Conservation (phyloP, 1,140 invertebrate species). For the Atopsyche davidsoni region DNA sequence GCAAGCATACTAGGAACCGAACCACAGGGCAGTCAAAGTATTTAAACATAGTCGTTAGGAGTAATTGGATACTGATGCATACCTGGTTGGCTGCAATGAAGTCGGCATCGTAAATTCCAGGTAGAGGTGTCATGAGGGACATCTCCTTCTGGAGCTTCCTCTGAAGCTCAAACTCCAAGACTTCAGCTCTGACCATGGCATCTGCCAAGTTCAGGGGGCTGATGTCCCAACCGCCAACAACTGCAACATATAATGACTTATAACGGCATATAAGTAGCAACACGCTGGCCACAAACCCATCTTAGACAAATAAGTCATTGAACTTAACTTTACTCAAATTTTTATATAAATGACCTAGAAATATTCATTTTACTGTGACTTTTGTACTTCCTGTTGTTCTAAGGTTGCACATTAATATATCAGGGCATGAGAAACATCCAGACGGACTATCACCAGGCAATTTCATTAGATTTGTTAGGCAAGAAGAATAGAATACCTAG, state of each 20-base stretch:
- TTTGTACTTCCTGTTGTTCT: too few relatives aligned
- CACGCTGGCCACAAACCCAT: too few relatives aligned
- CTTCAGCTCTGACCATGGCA: constrained; percentile 76
- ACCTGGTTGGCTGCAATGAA: constrained; percentile 95
- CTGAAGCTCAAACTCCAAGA: constrained; percentile 65
- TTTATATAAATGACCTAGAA: too few relatives aligned
- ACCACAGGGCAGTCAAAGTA: too few relatives aligned
- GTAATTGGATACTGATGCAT: background rate
- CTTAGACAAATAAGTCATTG: too few relatives aligned
- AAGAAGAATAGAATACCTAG: constrained; percentile 50
- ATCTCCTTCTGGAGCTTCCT: constrained; percentile 70
- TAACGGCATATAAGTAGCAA: too few relatives aligned
- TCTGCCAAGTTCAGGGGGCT: constrained; percentile 77
- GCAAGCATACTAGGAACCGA: too few relatives aligned
- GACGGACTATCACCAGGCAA: too few relatives aligned
- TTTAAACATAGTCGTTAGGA: background rate
- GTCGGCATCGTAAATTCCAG: constrained; percentile 82
- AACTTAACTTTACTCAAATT: too few relatives aligned
- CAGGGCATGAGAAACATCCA: too few relatives aligned
- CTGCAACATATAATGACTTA: constrained; percentile 29
- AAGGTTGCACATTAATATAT: too few relatives aligned
- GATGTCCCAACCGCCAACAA: constrained; percentile 95
- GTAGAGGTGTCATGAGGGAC: constrained; percentile 67
- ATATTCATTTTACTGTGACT: too few relatives aligned
- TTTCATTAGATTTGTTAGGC: background rate